These are phyloP conservation scores for Armadillidium nasatum DNA, from an alignment of 1,140 invertebrate species.

Conservation along the genomic window DNA sequence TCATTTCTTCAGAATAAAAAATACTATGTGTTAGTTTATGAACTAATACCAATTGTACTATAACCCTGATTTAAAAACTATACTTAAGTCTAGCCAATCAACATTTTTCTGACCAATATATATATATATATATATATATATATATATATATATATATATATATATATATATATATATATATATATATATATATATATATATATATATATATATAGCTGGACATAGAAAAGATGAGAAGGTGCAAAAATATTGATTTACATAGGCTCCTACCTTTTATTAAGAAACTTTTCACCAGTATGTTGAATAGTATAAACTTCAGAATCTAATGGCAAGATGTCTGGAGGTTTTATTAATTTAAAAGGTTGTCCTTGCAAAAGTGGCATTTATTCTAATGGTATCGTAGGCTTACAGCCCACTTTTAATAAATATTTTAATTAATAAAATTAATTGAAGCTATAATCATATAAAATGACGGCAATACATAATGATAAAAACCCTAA, in stretches of 20 bases:
- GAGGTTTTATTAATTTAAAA: conserved; percentile 3
- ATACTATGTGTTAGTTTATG: no score
- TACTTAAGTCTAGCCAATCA: no score
- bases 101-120: no score
- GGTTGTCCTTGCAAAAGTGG: conserved; percentile 2
- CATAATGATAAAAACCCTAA: no score
- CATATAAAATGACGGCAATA: no score
- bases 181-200: conserved; percentile 6
- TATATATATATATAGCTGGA: background rate
- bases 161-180: conserved; percentile 6
- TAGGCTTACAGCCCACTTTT: no score
- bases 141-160: conserved; percentile 6
- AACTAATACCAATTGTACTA: no score
- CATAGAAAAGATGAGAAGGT: background rate
- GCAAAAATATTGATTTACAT: no score
- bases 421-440: no score
- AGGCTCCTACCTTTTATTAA: background rate
- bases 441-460: no score
- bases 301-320: background rate
- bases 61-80: no score
- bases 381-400: background rate
- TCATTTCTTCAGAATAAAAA: no score
- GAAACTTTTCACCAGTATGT: background rate
- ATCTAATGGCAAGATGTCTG: background rate
- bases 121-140: conserved; percentile 1